Base-by-base conservation (phyloP, 1,140 invertebrate genomes). In the Lutraria rhynchaena region DNA sequence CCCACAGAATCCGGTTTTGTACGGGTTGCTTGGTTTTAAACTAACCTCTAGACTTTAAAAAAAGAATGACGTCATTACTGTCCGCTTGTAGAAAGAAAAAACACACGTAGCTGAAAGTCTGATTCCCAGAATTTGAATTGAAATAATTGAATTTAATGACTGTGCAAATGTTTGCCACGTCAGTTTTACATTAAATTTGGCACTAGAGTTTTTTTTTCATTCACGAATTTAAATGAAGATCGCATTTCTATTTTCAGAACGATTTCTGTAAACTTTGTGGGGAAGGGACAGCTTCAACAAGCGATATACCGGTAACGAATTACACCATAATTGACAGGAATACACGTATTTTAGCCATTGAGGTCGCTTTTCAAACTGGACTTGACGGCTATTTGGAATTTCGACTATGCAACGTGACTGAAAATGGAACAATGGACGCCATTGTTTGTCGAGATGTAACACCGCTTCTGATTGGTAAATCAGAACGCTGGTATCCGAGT, bases 381-480 rank as follows among this genome's bases (percentile, higher is more conserved):
- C 27, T 74, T 22, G 29, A 60, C 19, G 71, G 71, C 13, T 60
- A 46, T 44, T 11, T 74, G n/a, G 71, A 74, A 57, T 74, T 74
- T 57, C 53, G 71, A 11, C 29, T 74, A 11, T 74, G 71, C 41
- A 37, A 74, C 41, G 55, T 74, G 13, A 60, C 53, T 3, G 71
- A 58, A 41, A 60, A 74, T 61, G 27, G n/a, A 22, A 57, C 51
- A 5, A 17, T 0, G 19, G 55, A 74, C 31, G 53, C 55, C 15
- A 27, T 46, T 15, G 9, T 13, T 15, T 74, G 71, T 27, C 22
- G 53, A 27, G 13, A 44, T 27, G 57, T n/a, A 37, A 27, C 53
- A n/a, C 71, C 71, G n/a, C 41, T 74, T 37, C 15, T 74, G 53
- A 74, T 74, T 57, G 71, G 71, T n/a, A 17, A 33, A 65, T 15